A percentile compares a stretch with the other conserved stretches of the same genome.
phyloP scores from a whole-genome alignment of 2,797 vertebrate genomes.

The Arrhamphus sclerolepis region DNA sequence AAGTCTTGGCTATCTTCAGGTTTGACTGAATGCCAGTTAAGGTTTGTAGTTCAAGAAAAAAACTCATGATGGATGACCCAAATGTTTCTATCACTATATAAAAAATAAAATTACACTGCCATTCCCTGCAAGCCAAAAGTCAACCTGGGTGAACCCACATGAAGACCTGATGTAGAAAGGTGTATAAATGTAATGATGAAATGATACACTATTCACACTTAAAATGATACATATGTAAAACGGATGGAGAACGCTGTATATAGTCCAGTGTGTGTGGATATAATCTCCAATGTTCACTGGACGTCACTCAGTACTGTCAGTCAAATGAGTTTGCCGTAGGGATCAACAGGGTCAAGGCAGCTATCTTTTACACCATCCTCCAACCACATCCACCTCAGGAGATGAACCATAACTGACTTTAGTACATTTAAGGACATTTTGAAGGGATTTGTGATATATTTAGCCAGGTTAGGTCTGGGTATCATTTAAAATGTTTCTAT shows the following conservation, averaged over 20 bases:
- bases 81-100: conserved; percentile 23
- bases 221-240: conserved; percentile 44
- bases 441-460: neutral
- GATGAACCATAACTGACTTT: neutral
- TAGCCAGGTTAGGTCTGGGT: too few relatives aligned
- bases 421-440: conserved; percentile 1
- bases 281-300: conserved; percentile 22
- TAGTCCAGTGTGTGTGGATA: conserved; percentile 29
- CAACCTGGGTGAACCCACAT: conserved; percentile 24
- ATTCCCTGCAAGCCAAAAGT: conserved; percentile 1
- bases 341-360: conserved; percentile 49
- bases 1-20: conserved; percentile 40
- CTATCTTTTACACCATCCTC: conserved; percentile 23
- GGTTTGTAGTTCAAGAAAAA: conserved; percentile 54
- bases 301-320: conserved; percentile 58
- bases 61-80: conserved; percentile 42
- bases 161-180: conserved; percentile 18
- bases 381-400: neutral
- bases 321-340: conserved; percentile 52
- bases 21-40: conserved; percentile 55
- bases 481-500: too few relatives aligned
- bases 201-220: conserved; percentile 35
- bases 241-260: too few relatives aligned
- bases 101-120: conserved; percentile 26
- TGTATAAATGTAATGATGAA: conserved; percentile 25